Conservation (phyloP, 2,888 invertebrate genomes). For the Lathronympha strigana region DNA sequence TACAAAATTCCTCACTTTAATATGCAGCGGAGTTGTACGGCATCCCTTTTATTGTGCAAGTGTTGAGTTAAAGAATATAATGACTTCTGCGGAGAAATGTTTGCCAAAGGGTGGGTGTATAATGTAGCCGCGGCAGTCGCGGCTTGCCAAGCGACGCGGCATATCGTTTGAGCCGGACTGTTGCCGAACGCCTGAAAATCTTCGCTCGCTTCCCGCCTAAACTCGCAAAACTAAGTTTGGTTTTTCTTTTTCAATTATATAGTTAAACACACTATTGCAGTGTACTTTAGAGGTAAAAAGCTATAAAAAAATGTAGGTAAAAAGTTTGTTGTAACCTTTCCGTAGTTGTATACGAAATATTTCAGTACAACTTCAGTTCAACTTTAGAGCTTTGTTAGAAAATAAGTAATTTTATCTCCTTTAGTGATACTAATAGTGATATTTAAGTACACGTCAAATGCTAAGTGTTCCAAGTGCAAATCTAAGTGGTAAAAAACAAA, state of each 20-base stretch:
- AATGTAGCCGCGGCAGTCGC: conserved; percentile 61
- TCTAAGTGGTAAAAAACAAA: conserved; percentile 58
- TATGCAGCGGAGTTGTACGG: not conserved
- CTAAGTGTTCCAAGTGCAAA: conserved; percentile 44
- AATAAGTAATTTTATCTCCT: conserved; percentile 37
- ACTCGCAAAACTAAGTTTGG: not conserved
- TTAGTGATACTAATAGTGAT: conserved; percentile 45
- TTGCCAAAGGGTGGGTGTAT: conserved; percentile 53
- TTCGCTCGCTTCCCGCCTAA: conserved; percentile 53
- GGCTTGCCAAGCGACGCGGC: conserved; percentile 62
- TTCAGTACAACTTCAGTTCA: not conserved
- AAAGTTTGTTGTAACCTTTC: conserved; percentile 12
- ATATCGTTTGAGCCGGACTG: conserved; percentile 56
- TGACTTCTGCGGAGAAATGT: conserved; percentile 2
- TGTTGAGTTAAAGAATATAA: conserved; percentile 15
- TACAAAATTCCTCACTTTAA: too few species aligned
- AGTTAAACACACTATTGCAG: too few species aligned
- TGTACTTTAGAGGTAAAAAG: too few species aligned
- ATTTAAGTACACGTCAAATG: conserved; percentile 12
- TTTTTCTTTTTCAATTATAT: too few species aligned
- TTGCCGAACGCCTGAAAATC: conserved; percentile 59
- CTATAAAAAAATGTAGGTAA: not conserved
- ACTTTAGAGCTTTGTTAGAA: conserved; percentile 37
- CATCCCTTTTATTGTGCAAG: not conserved
- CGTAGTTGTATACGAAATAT: conserved; percentile 37